Percentiles rank a stretch among this genome's conserved stretches.
Conservation (phyloP, 2,113 vertebrate genomes). For the Pionites leucogaster region DNA sequence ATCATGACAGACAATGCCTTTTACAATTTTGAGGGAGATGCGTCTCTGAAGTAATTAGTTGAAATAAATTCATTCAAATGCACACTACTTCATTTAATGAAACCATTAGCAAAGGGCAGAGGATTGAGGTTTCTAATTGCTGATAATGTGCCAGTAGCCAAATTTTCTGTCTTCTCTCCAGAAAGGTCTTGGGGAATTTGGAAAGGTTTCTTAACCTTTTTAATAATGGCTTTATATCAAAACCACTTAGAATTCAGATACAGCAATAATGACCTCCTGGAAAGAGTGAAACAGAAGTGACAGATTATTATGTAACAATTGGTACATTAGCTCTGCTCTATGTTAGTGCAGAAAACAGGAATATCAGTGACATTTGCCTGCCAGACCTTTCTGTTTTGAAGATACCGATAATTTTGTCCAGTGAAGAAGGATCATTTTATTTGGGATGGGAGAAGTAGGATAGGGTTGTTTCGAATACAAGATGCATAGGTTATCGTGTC, state of each 20-base stretch:
- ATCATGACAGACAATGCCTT: neutral
- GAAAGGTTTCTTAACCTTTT: neutral
- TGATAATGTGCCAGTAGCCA: neutral
- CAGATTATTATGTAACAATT: neutral
- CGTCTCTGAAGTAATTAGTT: slow-evolving; percentile 5
- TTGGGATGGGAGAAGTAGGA: neutral
- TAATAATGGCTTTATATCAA: neutral
- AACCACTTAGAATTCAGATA: neutral
- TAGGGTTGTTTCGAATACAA: neutral
- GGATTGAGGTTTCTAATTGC: slow-evolving; percentile 45
- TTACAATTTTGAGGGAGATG: neutral
- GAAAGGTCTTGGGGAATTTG: neutral
- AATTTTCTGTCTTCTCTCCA: neutral
- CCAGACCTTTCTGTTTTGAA: neutral
- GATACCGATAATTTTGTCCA: neutral
- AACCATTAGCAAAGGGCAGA: slow-evolving; percentile 43
- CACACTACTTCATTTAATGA: slow-evolving; percentile 18
- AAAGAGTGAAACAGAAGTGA: neutral
- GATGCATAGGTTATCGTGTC: neutral
- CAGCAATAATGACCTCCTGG: neutral
- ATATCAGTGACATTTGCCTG: neutral
- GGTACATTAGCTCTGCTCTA: neutral
- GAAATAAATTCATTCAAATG: neutral
- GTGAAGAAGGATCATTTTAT: neutral
- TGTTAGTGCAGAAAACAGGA: neutral